Evolutionary conservation across 2,797 vertebrate genomes (phyloP).

Genomic region (Cichlasoma orientale): DNA sequence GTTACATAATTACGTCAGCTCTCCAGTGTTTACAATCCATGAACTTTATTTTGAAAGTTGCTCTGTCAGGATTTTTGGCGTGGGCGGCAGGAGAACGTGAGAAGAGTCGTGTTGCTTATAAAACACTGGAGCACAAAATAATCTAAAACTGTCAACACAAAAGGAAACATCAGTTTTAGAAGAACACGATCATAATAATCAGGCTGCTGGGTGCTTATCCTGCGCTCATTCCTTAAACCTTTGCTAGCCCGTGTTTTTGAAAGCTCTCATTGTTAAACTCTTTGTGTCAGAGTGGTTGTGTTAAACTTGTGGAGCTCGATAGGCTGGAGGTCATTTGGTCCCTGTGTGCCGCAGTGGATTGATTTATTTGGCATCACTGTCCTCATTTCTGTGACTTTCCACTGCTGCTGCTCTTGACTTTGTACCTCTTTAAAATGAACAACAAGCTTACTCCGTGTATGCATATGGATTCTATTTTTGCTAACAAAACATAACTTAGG

Average conservation of each 20-base stretch:
- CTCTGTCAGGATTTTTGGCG: background rate
- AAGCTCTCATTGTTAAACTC: background rate
- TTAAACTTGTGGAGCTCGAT: background rate
- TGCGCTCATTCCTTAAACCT: rapidly evolving
- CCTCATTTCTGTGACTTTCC: background rate
- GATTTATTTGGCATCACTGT: background rate
- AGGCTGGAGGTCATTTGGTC: background rate
- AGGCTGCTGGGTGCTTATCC: background rate
- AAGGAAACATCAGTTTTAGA: too few relatives aligned
- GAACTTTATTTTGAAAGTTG: background rate
- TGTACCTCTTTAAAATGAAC: background rate
- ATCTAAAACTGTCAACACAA: too few relatives aligned
- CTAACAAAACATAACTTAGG: rapidly evolving
- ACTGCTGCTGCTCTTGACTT: background rate
- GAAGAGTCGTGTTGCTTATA: background rate
- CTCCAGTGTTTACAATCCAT: background rate
- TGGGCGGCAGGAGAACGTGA: rapidly evolving
- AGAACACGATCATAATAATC: rapidly evolving
- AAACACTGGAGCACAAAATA: rapidly evolving
- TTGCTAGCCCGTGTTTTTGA: background rate
- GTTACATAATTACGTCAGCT: background rate
- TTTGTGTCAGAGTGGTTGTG: background rate
- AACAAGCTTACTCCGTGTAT: background rate
- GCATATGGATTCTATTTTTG: background rate
- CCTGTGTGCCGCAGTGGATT: background rate